Evolutionary conservation across 1,140 invertebrate genomes (phyloP).

Genomic region (Fopius arisanus): DNA sequence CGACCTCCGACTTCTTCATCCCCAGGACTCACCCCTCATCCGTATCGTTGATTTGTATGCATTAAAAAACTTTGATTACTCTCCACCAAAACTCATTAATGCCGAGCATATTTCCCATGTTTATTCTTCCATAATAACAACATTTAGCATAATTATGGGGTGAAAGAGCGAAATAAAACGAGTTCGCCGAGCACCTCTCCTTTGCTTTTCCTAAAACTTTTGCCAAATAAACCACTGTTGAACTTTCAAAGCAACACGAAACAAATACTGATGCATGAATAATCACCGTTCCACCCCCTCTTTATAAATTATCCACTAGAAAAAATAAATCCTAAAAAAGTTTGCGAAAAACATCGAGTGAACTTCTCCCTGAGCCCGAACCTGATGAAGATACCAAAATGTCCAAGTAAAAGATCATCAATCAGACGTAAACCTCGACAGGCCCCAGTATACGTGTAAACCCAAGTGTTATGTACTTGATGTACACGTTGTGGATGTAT

Average conservation of each 20-base stretch:
- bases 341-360: too few species aligned
- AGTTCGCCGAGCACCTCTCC: neutral
- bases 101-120: neutral
- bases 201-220: neutral
- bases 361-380: too few species aligned
- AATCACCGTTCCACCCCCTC: too few species aligned
- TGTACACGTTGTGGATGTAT: neutral
- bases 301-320: too few species aligned
- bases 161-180: too few species aligned
- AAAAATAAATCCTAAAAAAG: too few species aligned
- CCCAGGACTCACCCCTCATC: too few species aligned
- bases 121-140: conserved; percentile 1
- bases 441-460: conserved; percentile 22
- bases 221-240: neutral
- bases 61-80: conserved; percentile 21
- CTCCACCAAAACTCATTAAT: neutral
- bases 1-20: too few species aligned
- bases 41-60: conserved; percentile 4
- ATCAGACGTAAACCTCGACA: conserved; percentile 24
- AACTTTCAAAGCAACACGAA: neutral
- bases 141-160: neutral
- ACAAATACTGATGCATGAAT: neutral
- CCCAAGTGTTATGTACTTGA: neutral
- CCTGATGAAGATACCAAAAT: too few species aligned
- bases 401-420: neutral